Percentiles rank a stretch among this genome's conserved stretches.
Evolutionary conservation across 1,140 invertebrate species (phyloP).

Genomic region (Conus ventricosus): DNA sequence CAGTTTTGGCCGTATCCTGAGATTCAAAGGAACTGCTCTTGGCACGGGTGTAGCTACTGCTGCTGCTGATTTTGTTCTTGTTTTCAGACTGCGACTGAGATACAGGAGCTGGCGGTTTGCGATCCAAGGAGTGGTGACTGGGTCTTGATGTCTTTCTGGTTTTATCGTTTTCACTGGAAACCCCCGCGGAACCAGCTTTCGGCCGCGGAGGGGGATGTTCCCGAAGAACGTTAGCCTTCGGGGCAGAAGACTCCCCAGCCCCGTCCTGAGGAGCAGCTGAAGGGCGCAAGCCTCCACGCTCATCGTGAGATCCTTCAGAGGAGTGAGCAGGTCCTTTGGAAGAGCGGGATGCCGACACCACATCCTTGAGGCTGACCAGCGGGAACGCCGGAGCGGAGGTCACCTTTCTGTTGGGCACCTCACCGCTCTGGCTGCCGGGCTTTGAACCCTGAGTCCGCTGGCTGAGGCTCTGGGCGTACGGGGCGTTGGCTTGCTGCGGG

Average conservation of each 20-base stretch:
- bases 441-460: not conserved
- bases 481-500: not conserved
- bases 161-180: not conserved
- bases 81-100: not conserved
- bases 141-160: not conserved
- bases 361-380: conserved; percentile 27
- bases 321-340: not conserved
- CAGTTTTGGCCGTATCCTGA: not conserved
- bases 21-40: not conserved
- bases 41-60: not conserved
- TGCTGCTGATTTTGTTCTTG: not conserved
- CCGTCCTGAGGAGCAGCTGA: not conserved
- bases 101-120: not conserved
- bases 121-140: not conserved
- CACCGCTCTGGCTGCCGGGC: not conserved
- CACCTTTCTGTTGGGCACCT: conserved; percentile 14
- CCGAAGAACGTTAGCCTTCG: not conserved
- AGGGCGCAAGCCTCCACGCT: not conserved
- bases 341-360: not conserved
- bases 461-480: not conserved
- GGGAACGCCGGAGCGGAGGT: not conserved
- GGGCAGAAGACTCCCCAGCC: not conserved
- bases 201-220: not conserved
- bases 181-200: not conserved
- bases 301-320: not conserved